A percentile compares a stretch with the other conserved stretches of the same genome.
phyloP scores from a whole-genome alignment of 2,888 invertebrate genomes.

The Danaus chrysippus region DNA sequence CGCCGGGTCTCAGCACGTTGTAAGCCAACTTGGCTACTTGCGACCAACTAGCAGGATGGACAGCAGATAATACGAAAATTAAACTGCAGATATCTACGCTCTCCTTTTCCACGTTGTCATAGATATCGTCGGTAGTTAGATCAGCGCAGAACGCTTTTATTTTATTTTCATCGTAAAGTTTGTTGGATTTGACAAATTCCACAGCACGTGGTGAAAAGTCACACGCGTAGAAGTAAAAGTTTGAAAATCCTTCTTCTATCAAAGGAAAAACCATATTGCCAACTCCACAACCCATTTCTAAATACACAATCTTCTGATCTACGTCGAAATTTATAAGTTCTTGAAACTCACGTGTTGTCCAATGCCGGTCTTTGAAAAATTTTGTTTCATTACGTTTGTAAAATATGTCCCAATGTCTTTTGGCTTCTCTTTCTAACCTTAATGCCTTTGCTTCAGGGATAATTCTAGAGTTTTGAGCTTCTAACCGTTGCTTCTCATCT shows the following conservation, averaged over 20 bases:
- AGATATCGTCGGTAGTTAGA: slow-evolving; percentile 84
- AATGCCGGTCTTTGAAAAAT: slow-evolving; percentile 97
- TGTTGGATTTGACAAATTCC: slow-evolving; percentile 87
- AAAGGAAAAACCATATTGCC: slow-evolving; percentile 98
- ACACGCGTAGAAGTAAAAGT: slow-evolving; percentile 89
- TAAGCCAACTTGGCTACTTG: slow-evolving; percentile 82
- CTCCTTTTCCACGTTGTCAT: slow-evolving; percentile 67
- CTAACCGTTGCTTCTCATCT: slow-evolving; percentile 81
- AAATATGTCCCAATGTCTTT: slow-evolving; percentile 96
- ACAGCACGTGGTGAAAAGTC: slow-evolving; percentile 96
- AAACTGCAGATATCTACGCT: slow-evolving; percentile 90
- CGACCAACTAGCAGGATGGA: slow-evolving; percentile 91
- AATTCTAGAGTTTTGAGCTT: slow-evolving; percentile 80
- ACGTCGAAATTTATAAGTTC: slow-evolving; percentile 82
- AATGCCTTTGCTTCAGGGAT: slow-evolving; percentile 84
- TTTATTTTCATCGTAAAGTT: slow-evolving; percentile 80
- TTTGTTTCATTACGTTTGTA: slow-evolving; percentile 96
- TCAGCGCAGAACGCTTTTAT: slow-evolving; percentile 92
- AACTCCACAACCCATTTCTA: slow-evolving; percentile 97
- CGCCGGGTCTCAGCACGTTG: slow-evolving; percentile 84
- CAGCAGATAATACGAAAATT: slow-evolving; percentile 97
- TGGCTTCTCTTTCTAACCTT: slow-evolving; percentile 89
- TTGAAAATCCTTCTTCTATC: slow-evolving; percentile 84
- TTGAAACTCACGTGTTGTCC: slow-evolving; percentile 97
- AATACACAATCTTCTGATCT: slow-evolving; percentile 78